Evolutionary conservation across 2,113 vertebrate genomes (phyloP).

Genomic region (Anarhynchus alexandrinus): DNA sequence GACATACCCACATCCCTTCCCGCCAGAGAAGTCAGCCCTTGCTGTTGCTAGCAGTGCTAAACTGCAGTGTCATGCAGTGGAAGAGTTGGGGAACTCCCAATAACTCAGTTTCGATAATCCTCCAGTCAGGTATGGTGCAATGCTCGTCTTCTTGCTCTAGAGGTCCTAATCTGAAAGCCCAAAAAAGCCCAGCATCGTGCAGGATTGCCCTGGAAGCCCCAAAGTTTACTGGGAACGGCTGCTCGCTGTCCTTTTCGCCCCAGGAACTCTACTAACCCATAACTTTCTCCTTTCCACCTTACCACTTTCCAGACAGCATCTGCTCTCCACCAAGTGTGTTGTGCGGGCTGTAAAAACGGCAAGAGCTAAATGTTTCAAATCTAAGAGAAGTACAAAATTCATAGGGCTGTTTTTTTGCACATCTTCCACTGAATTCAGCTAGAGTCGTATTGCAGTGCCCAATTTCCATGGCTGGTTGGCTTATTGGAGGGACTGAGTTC

Average conservation of each 20-base stretch:
- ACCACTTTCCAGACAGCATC: background rate
- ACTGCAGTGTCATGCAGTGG: background rate
- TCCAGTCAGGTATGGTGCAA: background rate
- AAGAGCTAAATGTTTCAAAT: background rate
- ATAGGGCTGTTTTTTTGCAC: background rate
- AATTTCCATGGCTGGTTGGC: background rate
- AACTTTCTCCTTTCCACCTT: background rate
- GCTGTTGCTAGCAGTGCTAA: background rate
- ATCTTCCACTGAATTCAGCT: background rate
- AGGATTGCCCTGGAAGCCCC: background rate
- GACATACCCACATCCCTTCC: background rate
- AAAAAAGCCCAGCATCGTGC: background rate
- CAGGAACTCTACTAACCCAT: background rate
- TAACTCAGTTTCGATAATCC: background rate
- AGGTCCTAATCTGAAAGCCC: background rate
- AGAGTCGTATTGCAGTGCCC: background rate
- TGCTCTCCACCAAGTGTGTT: background rate
- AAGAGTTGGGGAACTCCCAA: background rate
- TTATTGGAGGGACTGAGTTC: background rate
- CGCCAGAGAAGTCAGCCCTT: background rate
- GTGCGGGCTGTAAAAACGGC: background rate
- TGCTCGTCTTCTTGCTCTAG: background rate
- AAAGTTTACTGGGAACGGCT: background rate
- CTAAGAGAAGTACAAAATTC: background rate
- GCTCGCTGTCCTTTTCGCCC: background rate